phyloP scores from a whole-genome alignment of 2,113 vertebrate genomes.

The Seriola dumerili region DNA sequence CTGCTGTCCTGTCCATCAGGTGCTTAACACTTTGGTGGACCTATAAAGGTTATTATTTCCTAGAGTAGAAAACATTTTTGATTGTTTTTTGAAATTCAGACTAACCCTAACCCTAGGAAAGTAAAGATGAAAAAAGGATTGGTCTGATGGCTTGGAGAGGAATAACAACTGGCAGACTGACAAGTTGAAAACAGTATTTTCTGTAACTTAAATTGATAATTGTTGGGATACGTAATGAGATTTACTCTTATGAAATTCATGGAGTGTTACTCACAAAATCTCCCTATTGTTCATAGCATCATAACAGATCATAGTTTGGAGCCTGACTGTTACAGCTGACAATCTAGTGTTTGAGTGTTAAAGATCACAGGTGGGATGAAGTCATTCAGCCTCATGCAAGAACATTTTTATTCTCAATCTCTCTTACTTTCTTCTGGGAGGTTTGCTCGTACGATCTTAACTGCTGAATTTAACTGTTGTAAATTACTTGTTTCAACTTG shows the following conservation, averaged over 20 bases:
- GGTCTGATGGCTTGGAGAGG: too few relatives aligned
- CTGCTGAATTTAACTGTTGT: too few relatives aligned
- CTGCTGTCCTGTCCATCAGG: slow-evolving; percentile 14
- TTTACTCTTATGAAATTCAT: background rate
- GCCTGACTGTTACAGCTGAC: background rate
- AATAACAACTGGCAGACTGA: too few relatives aligned
- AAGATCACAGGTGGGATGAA: too few relatives aligned
- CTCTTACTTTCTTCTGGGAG: background rate
- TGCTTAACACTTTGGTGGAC: background rate
- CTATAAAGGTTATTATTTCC: background rate
- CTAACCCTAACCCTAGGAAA: background rate
- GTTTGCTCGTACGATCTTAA: too few relatives aligned
- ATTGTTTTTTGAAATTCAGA: background rate
- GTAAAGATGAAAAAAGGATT: background rate
- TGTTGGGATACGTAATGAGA: background rate
- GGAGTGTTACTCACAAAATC: background rate
- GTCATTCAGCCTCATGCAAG: background rate
- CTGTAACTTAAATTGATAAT: too few relatives aligned
- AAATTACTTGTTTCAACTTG: too few relatives aligned
- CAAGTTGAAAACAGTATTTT: background rate
- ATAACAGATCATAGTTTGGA: too few relatives aligned
- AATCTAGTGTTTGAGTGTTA: too few relatives aligned
- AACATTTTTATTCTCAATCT: too few relatives aligned
- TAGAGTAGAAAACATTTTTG: too few relatives aligned
- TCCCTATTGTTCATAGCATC: background rate